Conservation (phyloP, 2,113 vertebrate genomes). For the Cebidichthys violaceus region DNA sequence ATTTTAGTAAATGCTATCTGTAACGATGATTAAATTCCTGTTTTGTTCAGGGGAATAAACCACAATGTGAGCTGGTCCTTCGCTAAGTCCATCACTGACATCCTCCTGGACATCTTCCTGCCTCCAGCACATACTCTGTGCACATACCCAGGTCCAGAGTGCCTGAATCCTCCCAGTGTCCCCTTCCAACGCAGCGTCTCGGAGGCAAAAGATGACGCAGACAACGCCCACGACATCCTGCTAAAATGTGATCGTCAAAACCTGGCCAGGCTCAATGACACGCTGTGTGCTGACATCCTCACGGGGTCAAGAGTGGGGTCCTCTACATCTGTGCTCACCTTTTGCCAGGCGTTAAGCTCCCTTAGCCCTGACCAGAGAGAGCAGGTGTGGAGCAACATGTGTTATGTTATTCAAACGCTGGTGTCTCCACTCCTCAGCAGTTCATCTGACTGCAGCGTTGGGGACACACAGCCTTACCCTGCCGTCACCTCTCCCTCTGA, state of each 20-base stretch:
- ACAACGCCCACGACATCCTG: not conserved
- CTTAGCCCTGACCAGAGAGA: constrained; percentile 64
- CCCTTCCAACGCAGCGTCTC: constrained; percentile 43
- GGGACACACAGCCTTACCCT: not conserved
- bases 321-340: constrained; percentile 39
- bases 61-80: constrained; percentile 86
- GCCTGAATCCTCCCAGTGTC: constrained; percentile 38
- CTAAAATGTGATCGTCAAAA: constrained; percentile 70
- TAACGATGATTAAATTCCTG: constrained; percentile 2
- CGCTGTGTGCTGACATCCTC: constrained; percentile 77
- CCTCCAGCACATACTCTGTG: constrained; percentile 53
- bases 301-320: not conserved
- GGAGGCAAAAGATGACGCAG: not conserved
- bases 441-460: constrained; percentile 55
- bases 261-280: constrained; percentile 75
- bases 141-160: constrained; percentile 60
- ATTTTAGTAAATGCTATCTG: not conserved
- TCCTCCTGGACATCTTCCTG: constrained; percentile 74
- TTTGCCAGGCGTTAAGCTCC: constrained; percentile 74
- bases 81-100: constrained; percentile 72
- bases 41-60: constrained; percentile 82
- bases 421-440: constrained; percentile 55
- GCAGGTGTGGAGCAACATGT: constrained; percentile 77
- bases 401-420: constrained; percentile 61
- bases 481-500: not conserved